These are phyloP conservation scores for Ficedula albicollis DNA, from an alignment of 2,797 vertebrate species.

Conservation along the genomic window DNA sequence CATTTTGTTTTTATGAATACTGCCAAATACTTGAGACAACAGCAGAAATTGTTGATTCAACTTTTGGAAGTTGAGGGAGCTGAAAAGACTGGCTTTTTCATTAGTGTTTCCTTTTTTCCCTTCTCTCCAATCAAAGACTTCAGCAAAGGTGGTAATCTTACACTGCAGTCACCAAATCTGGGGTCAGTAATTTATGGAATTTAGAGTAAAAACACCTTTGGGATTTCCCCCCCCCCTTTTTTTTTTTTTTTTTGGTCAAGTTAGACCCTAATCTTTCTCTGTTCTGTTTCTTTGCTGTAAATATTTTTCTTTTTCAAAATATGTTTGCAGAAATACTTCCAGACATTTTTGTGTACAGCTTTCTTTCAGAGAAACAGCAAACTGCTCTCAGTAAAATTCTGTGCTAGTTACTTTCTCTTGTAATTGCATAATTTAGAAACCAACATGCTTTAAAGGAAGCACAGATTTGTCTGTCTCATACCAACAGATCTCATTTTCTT, in stretches of 20 bases:
- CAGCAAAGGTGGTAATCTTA: background rate
- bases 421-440: background rate
- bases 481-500: background rate
- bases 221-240: background rate
- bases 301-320: background rate
- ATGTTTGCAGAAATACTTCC: background rate
- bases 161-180: background rate
- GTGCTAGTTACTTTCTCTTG: background rate
- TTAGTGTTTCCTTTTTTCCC: background rate
- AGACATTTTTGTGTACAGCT: background rate
- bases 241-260: background rate
- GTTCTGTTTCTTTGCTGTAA: background rate
- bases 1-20: background rate
- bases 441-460: background rate
- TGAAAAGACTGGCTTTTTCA: background rate
- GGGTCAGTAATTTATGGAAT: background rate
- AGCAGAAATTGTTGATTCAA: background rate
- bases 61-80: background rate
- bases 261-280: background rate
- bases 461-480: background rate
- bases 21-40: background rate
- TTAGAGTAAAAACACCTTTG: background rate
- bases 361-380: background rate
- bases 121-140: background rate
- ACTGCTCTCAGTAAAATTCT: background rate